Base-by-base conservation (phyloP, 2,113 vertebrate species). In the Oryzias woworae region DNA sequence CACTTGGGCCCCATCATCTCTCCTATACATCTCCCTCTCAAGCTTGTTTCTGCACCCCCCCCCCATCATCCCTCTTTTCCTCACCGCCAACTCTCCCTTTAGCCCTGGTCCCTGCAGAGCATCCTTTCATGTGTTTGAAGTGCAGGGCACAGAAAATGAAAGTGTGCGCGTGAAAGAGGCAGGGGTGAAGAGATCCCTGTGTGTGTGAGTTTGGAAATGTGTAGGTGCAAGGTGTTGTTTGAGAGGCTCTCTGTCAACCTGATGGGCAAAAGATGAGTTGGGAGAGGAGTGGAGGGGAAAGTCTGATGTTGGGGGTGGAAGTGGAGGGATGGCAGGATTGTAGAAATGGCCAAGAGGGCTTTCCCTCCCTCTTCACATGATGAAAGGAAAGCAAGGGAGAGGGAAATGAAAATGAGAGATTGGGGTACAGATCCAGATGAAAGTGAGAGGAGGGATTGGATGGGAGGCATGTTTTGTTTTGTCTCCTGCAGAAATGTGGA, bases 91-190 rank as follows among this genome's bases (percentile, higher is more conserved):
- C 80, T 76, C 75, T 83, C 86, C 77, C 85, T 89, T 87, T 88
- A 72, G 87, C 86, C 86, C 73, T 79, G 81, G 86, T 93, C 91
- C 89, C 92, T 49, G 85, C 87, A 87, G 87, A 91, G 90, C 86
- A 82, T 84, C 88, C 91, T 92, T 92, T 92, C 91, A 92, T 91
- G 89, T 90, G 86, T 93, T 93, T 93, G 90, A 93, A 92, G 91
- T 90, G 85, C 73, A 78, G 88, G 84, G 84, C 84, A 88, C 86
- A 85, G 84, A 87, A 91, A 92, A 91, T 91, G 87, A 92, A 92
- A 92, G 85, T 81, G 87, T 69, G 61, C 80, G 81, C 23, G 54
- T 62, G 74, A 68, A 77, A 81, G 67, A 73, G 77, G 81, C 63
- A 74, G 81, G 86, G 78, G 82, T 70, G 67, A 72, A 76, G 78